Evolutionary conservation across 2,113 vertebrate genomes (phyloP).

Genomic region (Delphinus delphis): DNA sequence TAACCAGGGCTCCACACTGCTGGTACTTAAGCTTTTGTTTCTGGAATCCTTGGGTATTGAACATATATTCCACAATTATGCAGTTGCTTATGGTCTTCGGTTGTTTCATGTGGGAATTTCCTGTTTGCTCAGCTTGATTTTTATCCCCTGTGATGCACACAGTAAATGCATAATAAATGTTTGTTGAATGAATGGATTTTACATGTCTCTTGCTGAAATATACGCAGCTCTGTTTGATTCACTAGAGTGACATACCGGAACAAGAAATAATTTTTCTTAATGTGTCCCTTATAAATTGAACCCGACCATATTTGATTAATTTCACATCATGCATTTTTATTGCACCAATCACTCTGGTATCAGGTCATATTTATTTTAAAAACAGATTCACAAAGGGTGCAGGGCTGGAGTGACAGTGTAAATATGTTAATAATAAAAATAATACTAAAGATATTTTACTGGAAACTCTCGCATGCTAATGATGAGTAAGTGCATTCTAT

Average conservation of each 20-base stretch:
- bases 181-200: conserved; percentile 77
- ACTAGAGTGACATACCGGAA: conserved; percentile 77
- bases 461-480: conserved; percentile 74
- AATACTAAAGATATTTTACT: conserved; percentile 77
- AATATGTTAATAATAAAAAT: conserved; percentile 81
- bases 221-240: conserved; percentile 75
- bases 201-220: conserved; percentile 80
- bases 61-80: conserved; percentile 32
- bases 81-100: conserved; percentile 1
- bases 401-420: conserved; percentile 73
- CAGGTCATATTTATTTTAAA: conserved; percentile 81
- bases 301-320: conserved; percentile 78
- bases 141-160: conserved; percentile 73
- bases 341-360: conserved; percentile 79
- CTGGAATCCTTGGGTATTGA: neutral
- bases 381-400: conserved; percentile 79
- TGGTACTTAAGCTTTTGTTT: conserved; percentile 50
- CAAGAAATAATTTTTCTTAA: conserved; percentile 82
- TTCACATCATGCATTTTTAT: conserved; percentile 78
- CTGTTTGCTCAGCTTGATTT: conserved; percentile 78
- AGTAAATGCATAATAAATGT: conserved; percentile 80
- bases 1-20: neutral
- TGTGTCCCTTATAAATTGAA: conserved; percentile 81
- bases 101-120: conserved; percentile 68
- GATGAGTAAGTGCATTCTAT: conserved; percentile 70